Base-by-base conservation (phyloP, 2,888 invertebrate species). In the Ferdinandea cuprea region DNA sequence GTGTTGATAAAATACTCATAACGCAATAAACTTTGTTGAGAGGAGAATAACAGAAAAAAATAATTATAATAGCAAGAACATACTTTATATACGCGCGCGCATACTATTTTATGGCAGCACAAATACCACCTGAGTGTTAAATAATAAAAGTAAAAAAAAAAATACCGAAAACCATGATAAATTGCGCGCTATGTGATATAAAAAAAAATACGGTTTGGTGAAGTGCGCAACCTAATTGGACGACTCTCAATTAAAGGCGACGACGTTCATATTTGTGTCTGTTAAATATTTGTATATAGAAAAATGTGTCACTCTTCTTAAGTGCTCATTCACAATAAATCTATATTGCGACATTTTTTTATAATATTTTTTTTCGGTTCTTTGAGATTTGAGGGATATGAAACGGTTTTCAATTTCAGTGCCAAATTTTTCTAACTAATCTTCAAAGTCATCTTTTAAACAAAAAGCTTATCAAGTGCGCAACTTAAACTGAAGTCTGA, bases 171-270 rank as follows among this genome's bases (percentile, higher is more conserved):
- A 74, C 48, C 54, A 80, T 80, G 79, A 80, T 74, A 46, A 80
- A 80, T 80, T 25, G 74, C 61, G 40, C 52, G 25, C 7, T 15
- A 40, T 37, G 11, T 42, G 19, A 63, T 56, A 68, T 56, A 66
- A 52, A 66, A 42, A 15, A 40, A 40, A 44, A 25, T 3, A 25
- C 25, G 13, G 21, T 40, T 74, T 61, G 73, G 74, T 80, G 74
- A 74, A 74, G 79, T 79, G 79, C 37, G 79, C 74, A 79, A 79
- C 68, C 52, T 44, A 66, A 66, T 52, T 66, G 66, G 52, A 66
- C 52, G 11, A 40, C 11, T 19, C 25, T 25, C 25, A 25, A 25
- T 54, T 44, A 9, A 19, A 11, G 19, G 25, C 25, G 25, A 25
- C 40, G 37, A 50, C 50, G 28, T 19, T 30, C 28, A 19, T 65